A percentile compares a stretch with the other conserved stretches of the same genome.
phyloP scores from a whole-genome alignment of 2,888 invertebrate species.

The Chrysomela aeneicollis region DNA sequence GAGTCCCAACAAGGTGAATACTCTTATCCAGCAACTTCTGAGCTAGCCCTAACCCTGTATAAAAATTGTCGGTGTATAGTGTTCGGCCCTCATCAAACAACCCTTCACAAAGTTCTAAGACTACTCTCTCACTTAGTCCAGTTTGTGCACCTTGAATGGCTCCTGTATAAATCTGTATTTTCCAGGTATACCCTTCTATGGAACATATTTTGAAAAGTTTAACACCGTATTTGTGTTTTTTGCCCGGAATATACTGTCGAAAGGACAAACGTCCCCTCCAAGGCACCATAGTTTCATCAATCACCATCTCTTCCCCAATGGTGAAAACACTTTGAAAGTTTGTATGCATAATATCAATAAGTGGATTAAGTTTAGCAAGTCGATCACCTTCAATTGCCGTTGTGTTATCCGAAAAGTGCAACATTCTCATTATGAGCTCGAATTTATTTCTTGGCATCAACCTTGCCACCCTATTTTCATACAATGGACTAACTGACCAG shows the following conservation, averaged over 20 bases:
- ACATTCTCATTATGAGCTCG: not conserved
- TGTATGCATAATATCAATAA: not conserved
- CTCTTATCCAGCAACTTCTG: no score
- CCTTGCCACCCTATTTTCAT: not conserved
- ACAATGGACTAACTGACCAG: not conserved
- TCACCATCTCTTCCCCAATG: not conserved
- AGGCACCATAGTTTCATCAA: not conserved
- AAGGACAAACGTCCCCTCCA: no score
- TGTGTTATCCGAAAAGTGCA: not conserved
- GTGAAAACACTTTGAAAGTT: not conserved
- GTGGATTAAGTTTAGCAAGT: not conserved
- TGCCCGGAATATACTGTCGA: not conserved
- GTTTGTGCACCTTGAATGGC: not conserved
- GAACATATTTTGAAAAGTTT: not conserved
- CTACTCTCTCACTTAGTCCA: not conserved
- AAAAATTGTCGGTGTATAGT: no score
- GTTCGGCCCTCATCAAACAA: no score
- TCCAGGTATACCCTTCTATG: not conserved
- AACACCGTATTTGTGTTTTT: not conserved
- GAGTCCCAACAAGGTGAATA: no score
- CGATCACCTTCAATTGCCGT: not conserved
- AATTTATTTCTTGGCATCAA: not conserved
- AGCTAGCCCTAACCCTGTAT: no score
- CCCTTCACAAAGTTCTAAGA: no score
- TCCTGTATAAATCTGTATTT: not conserved